Evolutionary conservation across 2,113 vertebrate species (phyloP).

Genomic region (Hippolais icterina): DNA sequence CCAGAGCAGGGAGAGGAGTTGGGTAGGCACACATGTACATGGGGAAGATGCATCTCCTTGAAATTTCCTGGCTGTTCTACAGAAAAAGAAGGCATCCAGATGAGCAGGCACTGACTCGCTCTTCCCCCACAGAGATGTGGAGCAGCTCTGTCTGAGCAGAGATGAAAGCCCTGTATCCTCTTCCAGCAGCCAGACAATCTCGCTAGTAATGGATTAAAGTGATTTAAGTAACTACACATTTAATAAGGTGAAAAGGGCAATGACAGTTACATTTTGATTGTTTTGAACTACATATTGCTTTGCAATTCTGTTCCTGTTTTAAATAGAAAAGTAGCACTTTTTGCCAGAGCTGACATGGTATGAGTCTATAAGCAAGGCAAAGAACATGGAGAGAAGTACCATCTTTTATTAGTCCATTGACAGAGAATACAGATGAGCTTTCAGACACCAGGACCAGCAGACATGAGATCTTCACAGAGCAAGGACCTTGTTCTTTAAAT

Average conservation of each 20-base stretch:
- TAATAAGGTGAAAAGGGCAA: conserved; percentile 13
- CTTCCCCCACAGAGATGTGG: neutral
- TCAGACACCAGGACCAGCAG: neutral
- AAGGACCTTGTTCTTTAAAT: neutral
- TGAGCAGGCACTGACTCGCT: accelerated
- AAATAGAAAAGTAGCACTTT: neutral
- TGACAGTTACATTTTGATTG: neutral
- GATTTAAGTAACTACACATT: neutral
- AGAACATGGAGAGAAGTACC: neutral
- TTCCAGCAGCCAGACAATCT: neutral
- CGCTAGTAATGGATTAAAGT: neutral
- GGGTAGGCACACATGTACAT: accelerated
- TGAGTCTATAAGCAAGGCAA: neutral
- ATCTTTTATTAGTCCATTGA: neutral
- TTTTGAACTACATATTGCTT: neutral
- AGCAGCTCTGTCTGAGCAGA: neutral
- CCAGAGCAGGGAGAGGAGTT: neutral
- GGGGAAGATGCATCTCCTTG: neutral
- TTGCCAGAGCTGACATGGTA: neutral
- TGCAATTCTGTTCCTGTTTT: neutral
- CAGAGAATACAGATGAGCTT: neutral
- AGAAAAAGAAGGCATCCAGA: neutral
- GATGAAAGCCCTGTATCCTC: neutral
- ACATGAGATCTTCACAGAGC: neutral
- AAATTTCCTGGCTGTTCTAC: neutral